Evolutionary conservation across 2,888 invertebrate species (phyloP), one percentile per base, ranked within the genome.

Genomic region (Himalopsyche kuldschensis): DNA sequence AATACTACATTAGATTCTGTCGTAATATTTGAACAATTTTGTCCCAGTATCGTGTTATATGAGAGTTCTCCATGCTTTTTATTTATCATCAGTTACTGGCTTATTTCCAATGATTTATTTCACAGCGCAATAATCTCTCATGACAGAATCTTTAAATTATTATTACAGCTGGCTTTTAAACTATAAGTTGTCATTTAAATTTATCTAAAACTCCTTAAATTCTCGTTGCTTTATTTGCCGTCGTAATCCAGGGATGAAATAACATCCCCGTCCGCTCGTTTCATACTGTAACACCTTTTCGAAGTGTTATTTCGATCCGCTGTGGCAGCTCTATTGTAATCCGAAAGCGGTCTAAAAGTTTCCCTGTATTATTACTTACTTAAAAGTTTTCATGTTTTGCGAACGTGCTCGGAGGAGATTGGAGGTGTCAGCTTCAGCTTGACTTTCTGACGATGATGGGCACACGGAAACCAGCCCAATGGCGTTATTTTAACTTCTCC

Each of bases 381-480:
- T 30, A 20, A 48, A 81, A 81, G 76, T 81, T 81, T 76, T 46
- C 81, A 55, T 76, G 81, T 32, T 76, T 48, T 41, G 48, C 48
- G 76, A 69, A 55, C 41, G 80, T 80, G 75, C 31, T 47, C 17
- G 69, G 69, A 32, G 76, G 48, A 81, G 81, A 81, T 81, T 81
- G 81, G 76, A 81, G 81, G 48, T 81, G 81, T 81, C 81, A 81
- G 69, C 15, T 69, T 69, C 69, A 69, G 69, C 27, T 69, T 69
- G 69, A 27, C 24, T 27, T 69, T 20, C 30, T 69, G 69, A 69
- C 69, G 69, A 30, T 69, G 69, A 69, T 69, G 27, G 69, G 69
- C 69, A 27, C 30, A 24, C 27, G 27, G 69, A 81, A 31, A 75
- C 63, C 32, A 48, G 24, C 10, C 76, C 30, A 48, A 81, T 81